Conservation (phyloP, 2,888 invertebrate species). For the Acleris literana region DNA sequence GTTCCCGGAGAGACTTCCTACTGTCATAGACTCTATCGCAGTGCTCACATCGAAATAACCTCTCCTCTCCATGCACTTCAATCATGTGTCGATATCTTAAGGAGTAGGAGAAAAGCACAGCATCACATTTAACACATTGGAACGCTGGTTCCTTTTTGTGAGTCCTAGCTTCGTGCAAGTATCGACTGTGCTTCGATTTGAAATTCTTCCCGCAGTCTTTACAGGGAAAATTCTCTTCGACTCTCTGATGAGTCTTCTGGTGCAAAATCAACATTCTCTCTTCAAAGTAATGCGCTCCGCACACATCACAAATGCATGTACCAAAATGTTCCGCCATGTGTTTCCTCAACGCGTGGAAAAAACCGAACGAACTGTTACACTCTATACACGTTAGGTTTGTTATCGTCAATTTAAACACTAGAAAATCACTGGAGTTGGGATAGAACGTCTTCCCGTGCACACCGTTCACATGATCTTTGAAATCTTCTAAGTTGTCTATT, state of each 20-base stretch:
- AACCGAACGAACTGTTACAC: constrained; percentile 55
- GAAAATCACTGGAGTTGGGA: constrained; percentile 53
- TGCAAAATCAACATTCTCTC: constrained; percentile 72
- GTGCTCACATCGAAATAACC: constrained; percentile 65
- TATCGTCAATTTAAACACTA: constrained; percentile 59
- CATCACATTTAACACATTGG: constrained; percentile 72
- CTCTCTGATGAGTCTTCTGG: constrained; percentile 60
- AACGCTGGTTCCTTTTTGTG: constrained; percentile 72
- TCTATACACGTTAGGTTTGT: constrained; percentile 56
- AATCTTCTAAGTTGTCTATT: constrained; percentile 54
- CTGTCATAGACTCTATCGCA: constrained; percentile 73
- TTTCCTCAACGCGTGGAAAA: constrained; percentile 68
- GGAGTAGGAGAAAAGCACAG: constrained; percentile 66
- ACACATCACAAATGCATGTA: constrained; percentile 69
- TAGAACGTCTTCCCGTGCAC: constrained; percentile 51
- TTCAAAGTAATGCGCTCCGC: constrained; percentile 77
- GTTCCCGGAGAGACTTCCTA: constrained; percentile 68
- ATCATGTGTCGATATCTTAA: constrained; percentile 69
- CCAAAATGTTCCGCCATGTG: constrained; percentile 75
- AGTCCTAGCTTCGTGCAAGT: constrained; percentile 63
- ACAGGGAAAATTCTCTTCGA: constrained; percentile 76
- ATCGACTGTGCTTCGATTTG: constrained; percentile 68
- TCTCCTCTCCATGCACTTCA: constrained; percentile 63
- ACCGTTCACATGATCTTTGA: constrained; percentile 57
- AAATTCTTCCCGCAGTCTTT: constrained; percentile 74